These are phyloP conservation scores for Euwallacea similis DNA, from an alignment of 1,140 invertebrate species.

Conservation along the genomic window DNA sequence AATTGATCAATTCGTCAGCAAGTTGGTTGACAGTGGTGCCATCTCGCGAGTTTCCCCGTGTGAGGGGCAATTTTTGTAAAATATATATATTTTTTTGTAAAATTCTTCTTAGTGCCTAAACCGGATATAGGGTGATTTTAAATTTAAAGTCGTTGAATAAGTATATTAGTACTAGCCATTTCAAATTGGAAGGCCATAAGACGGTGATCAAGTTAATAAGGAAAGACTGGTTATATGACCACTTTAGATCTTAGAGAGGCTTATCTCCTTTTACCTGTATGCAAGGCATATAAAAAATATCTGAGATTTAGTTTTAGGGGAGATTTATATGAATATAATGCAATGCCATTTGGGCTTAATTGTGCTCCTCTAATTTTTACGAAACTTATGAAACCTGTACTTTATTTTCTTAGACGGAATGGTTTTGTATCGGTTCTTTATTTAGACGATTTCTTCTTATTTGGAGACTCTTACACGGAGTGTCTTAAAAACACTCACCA, in stretches of 20 bases:
- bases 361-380: conserved; percentile 39
- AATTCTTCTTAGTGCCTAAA: conserved; percentile 1
- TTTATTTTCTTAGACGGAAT: conserved; percentile 7
- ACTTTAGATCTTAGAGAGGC: neutral
- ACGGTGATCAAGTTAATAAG: neutral
- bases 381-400: conserved; percentile 32
- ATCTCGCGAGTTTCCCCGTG: neutral
- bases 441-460: conserved; percentile 17
- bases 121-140: conserved; percentile 6
- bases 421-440: conserved; percentile 25
- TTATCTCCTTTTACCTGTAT: conserved; percentile 40
- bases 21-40: neutral
- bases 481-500: no score
- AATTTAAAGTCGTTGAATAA: conserved; percentile 20
- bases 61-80: conserved; percentile 1
- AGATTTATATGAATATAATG: conserved; percentile 43
- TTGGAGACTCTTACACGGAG: neutral
- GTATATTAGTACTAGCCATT: conserved; percentile 7
- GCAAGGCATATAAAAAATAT: conserved; percentile 36
- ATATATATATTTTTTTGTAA: no score
- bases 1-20: neutral
- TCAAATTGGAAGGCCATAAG: conserved; percentile 19
- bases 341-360: conserved; percentile 27
- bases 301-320: conserved; percentile 42
- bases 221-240: neutral